Evolutionary conservation across 2,888 invertebrate genomes (phyloP).

Genomic region (Bellardia pandia): DNA sequence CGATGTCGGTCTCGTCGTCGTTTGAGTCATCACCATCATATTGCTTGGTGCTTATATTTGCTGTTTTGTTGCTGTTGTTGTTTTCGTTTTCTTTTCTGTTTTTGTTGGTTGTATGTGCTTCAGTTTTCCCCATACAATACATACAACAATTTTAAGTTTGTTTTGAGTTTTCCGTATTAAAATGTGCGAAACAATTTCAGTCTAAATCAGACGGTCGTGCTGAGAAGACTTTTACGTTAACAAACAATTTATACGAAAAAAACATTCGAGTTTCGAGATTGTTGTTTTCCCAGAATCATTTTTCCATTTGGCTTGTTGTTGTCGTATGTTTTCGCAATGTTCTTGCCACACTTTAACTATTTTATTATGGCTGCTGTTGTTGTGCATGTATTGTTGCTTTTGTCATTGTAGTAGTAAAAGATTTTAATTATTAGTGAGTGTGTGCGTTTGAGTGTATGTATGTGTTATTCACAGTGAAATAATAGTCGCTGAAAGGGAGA

Average conservation of each 20-base stretch:
- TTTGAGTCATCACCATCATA: conserved; percentile 73
- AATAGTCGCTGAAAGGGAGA: conserved; percentile 57
- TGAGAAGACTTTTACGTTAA: conserved; percentile 83
- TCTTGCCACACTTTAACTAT: conserved; percentile 58
- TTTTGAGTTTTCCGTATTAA: conserved; percentile 83
- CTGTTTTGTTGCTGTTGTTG: conserved; percentile 49
- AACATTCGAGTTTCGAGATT: conserved; percentile 43
- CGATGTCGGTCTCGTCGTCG: conserved; percentile 67
- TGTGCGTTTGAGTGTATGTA: not conserved
- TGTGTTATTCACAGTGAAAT: conserved; percentile 42
- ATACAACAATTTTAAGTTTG: conserved; percentile 75
- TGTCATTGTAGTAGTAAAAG: conserved; percentile 46
- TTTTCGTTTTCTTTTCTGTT: conserved; percentile 62
- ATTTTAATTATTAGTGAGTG: conserved; percentile 49
- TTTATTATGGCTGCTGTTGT: conserved; percentile 7
- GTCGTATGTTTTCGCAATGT: conserved; percentile 57
- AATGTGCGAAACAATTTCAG: conserved; percentile 84
- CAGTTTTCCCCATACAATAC: conserved; percentile 67
- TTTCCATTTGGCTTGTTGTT: conserved; percentile 10
- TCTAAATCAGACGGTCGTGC: conserved; percentile 84
- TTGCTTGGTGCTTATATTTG: conserved; percentile 40
- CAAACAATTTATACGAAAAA: conserved; percentile 60
- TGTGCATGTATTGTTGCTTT: conserved; percentile 27
- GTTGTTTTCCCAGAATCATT: conserved; percentile 54
- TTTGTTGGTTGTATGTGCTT: conserved; percentile 61